These are phyloP conservation scores for Idris sp. DNA, from an alignment of 1,140 invertebrate species.

Conservation along the genomic window DNA sequence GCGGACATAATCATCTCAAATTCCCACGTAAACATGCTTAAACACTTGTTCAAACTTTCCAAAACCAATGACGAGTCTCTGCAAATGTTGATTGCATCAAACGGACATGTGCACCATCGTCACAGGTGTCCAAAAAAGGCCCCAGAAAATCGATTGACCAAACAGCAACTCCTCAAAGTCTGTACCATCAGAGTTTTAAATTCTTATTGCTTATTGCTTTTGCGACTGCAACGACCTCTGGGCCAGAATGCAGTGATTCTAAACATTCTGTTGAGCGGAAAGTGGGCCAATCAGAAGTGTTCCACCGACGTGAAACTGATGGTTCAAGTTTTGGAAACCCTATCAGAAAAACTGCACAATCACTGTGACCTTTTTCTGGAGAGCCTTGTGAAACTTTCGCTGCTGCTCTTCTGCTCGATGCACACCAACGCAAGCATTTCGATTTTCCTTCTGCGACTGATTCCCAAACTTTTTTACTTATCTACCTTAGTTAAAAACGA, in stretches of 20 bases:
- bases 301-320: constrained; percentile 28
- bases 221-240: constrained; percentile 1
- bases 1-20: constrained; percentile 1
- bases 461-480: constrained; percentile 20
- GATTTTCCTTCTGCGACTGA: constrained; percentile 8
- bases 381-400: not conserved
- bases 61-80: constrained; percentile 9
- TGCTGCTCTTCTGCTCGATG: constrained; percentile 28
- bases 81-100: not conserved
- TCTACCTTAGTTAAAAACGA: not conserved
- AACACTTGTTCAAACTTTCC: constrained; percentile 23
- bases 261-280: constrained; percentile 24
- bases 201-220: constrained; percentile 27
- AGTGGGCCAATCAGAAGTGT: constrained; percentile 18
- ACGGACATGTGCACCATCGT: constrained; percentile 19
- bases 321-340: constrained; percentile 17
- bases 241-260: constrained; percentile 7
- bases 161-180: constrained; percentile 34
- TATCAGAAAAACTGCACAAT: constrained; percentile 1
- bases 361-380: constrained; percentile 10
- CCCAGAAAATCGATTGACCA: not conserved
- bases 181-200: constrained; percentile 33
- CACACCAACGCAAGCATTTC: constrained; percentile 16
- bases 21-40: constrained; percentile 19
- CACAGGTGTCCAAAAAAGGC: constrained; percentile 15